Evolutionary conservation across 2,797 vertebrate genomes (phyloP).

Genomic region (Leptodactylus fallax): DNA sequence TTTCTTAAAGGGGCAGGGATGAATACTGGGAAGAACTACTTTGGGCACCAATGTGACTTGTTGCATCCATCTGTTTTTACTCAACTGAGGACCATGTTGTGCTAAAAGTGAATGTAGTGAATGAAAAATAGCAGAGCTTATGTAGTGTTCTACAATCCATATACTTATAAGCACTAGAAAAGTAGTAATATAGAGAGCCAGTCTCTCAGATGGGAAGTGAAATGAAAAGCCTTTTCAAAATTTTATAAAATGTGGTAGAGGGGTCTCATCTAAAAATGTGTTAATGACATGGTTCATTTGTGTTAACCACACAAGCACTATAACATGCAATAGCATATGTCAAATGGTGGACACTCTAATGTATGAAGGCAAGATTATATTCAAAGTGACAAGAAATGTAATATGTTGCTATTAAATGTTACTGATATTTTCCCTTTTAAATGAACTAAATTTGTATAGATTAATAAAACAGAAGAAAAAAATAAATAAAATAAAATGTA

Average conservation of each 20-base stretch:
- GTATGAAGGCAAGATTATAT: not conserved
- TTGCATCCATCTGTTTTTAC: too few relatives aligned
- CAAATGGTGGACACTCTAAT: not conserved
- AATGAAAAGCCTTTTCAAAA: not conserved
- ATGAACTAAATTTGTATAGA: not conserved
- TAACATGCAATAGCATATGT: not conserved
- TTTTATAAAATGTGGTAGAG: not conserved
- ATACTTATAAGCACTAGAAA: not conserved
- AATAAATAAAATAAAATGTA: not conserved
- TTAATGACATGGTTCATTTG: not conserved
- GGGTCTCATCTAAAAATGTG: not conserved
- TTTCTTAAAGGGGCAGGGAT: too few relatives aligned
- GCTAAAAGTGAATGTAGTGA: not conserved
- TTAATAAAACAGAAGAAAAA: not conserved
- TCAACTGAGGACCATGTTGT: too few relatives aligned
- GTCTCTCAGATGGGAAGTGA: not conserved
- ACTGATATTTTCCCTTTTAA: constrained; percentile 15
- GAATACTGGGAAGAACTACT: too few relatives aligned
- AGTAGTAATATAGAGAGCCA: not conserved
- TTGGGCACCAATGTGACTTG: too few relatives aligned
- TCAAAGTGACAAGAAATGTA: not conserved
- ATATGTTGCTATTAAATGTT: not conserved
- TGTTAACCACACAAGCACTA: not conserved
- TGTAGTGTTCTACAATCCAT: not conserved
- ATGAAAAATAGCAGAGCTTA: not conserved